Evolutionary conservation across 2,113 vertebrate genomes (phyloP), one percentile per base, ranked within the genome.

Genomic region (Microcebus tavaratra): DNA sequence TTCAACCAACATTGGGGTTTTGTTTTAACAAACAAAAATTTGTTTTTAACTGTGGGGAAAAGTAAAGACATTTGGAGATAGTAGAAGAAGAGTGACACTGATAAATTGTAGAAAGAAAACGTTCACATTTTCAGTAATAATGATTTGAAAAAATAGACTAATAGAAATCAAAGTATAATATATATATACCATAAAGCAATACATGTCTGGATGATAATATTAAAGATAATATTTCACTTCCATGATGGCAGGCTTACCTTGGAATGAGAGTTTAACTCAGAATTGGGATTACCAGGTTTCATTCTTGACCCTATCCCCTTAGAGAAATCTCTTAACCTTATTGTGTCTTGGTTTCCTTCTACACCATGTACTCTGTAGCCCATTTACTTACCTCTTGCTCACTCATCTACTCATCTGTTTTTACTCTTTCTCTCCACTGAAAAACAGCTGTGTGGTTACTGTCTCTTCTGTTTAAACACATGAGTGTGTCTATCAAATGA

Each of bases 341-440:
- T n/a, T 50, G 5, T 96, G 13, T 27, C 75, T n/a, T 76, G 13
- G 59, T 82, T 78, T 55, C 39, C 45, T 42, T 23, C 7, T 27
- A 20, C 36, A 42, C 9, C 3, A 6, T 9, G 0, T 36, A 13
- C 17, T 31, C 13, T 18, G 1, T 45, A 17, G 4, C 2, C 55
- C 27, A 23, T 75, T 63, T 73, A 7, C 23, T 80, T 15, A 90
- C 8, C 53, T 61, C 14, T n/a, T 72, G 3, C 14, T 13, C 8
- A 31, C 18, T 53, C 45, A 23, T 86, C 31, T 68, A 27, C 8
- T 20, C 15, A 0, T 68, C 21, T 78, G 61, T 3, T 48, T 59
- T 97, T 72, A 48, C n/a, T 68, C 36, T 95, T 67, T 55, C 48
- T 68, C 45, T 31, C 29, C 36, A 31, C 20, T 55, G n/a, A 63